Evolutionary conservation across 2,113 vertebrate genomes (phyloP).

Genomic region (Thomomys bottae): DNA sequence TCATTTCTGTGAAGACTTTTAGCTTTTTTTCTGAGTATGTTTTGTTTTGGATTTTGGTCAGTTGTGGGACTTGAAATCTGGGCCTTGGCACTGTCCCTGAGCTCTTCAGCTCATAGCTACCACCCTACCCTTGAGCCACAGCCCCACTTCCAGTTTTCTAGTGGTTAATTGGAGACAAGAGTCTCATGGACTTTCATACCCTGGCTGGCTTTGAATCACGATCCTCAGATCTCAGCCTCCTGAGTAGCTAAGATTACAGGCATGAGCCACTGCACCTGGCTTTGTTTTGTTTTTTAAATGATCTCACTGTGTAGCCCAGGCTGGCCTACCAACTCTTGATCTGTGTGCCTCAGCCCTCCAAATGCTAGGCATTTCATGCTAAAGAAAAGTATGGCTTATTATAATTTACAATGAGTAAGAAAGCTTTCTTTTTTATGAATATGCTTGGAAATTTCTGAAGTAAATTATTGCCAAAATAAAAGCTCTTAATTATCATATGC

Average conservation of each 20-base stretch:
- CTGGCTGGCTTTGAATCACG: too few relatives aligned
- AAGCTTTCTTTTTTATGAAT: background rate
- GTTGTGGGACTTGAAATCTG: too few relatives aligned
- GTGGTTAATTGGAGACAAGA: too few relatives aligned
- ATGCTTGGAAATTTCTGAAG: background rate
- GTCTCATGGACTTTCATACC: too few relatives aligned
- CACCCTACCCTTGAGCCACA: too few relatives aligned
- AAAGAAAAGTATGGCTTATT: slow-evolving; percentile 24
- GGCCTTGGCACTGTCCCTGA: too few relatives aligned
- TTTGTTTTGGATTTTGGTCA: too few relatives aligned
- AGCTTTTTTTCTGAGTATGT: background rate
- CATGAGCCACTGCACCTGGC: too few relatives aligned
- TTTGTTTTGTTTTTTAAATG: background rate
- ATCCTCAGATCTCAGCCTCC: too few relatives aligned
- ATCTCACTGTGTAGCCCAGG: background rate
- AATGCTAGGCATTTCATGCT: background rate
- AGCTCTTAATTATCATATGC: background rate
- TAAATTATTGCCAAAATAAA: slow-evolving; percentile 47
- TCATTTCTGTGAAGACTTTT: background rate
- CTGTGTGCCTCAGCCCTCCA: background rate
- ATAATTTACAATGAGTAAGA: slow-evolving; percentile 20
- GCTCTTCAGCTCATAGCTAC: too few relatives aligned
- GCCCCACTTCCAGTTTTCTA: too few relatives aligned
- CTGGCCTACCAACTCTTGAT: background rate
- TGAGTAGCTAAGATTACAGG: too few relatives aligned